A percentile compares a stretch with the other conserved stretches of the same genome.
Conservation (phyloP, 2,888 invertebrate species). For the Holacanthella duospinosa region DNA sequence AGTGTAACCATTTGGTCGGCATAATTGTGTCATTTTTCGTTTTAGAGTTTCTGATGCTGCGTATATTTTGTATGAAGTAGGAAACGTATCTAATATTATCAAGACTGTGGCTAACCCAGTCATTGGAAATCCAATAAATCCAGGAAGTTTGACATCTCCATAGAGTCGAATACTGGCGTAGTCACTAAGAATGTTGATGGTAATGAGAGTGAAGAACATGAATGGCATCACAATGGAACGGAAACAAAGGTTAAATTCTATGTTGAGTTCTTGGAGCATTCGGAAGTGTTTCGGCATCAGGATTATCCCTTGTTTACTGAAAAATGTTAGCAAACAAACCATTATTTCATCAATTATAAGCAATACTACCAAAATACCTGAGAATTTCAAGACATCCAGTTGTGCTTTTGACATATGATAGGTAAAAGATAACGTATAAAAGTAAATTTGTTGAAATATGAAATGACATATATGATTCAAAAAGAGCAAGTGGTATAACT, state of each 20-base stretch:
- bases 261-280: not conserved
- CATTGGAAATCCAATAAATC: not conserved
- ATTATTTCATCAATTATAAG: too few species aligned
- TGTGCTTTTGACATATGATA: not conserved
- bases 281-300: not conserved
- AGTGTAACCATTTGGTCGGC: not conserved
- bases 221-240: not conserved
- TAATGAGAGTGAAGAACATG: not conserved
- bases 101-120: not conserved
- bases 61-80: not conserved
- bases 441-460: not conserved
- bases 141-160: not conserved
- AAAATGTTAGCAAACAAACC: not conserved
- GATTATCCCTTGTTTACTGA: not conserved
- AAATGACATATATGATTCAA: not conserved
- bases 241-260: not conserved
- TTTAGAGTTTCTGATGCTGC: not conserved
- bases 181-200: not conserved
- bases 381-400: not conserved
- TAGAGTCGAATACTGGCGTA: constrained; percentile 1
- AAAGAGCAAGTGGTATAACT: not conserved
- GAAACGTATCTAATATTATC: not conserved
- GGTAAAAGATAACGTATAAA: not conserved
- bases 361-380: not conserved
- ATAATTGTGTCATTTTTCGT: not conserved